Base-by-base conservation (phyloP, 2,113 vertebrate species). In the Stercorarius parasiticus region DNA sequence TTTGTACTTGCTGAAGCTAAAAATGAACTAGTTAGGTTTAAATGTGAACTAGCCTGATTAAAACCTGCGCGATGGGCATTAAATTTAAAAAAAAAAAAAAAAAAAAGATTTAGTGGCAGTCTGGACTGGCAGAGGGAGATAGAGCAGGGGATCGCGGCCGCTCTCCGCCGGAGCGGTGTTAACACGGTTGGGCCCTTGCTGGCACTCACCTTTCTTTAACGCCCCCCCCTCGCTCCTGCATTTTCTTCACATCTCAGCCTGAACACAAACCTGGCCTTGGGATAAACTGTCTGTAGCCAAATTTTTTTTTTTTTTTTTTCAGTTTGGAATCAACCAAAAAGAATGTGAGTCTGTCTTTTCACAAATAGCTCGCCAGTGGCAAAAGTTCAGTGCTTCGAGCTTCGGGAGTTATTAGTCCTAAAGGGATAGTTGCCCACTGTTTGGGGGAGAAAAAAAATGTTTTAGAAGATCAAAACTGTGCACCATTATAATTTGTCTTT, bases 301-400 rank as follows among this genome's bases (percentile, higher is more conserved):
- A 16, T 52, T 38, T 27, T 32, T 25, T 11, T 12, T 4, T 11
- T 17, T 49, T 80, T 64, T 59, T 69, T 76, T 83, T 78, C 7
- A 3, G 11, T 93, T 87, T 80, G 36, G 49, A 77, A 61, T 93
- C 3, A 3, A 58, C 49, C 45, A 91, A 82, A 85, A 95, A 71
- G 86, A 95, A 94, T 93, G 65, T 34, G 69, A 69, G 72, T 88
- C 83, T 90, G 76, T 95, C 86, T 96, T 77, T 94, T 94, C 73
- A 82, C 83, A 77, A 91, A 90, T 83, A 80, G 53, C 62, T 95
- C 6, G 5, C 81, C 82, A 83, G 93, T 95, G 89, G 91, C 94
- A 94, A 92, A 95, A 97, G 93, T 93, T 88, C 67, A 80, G 90
- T 82, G 67, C 56, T 59, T 95, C 8, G 0, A 88, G 43, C 72